Evolutionary conservation across 1,140 invertebrate species (phyloP).

Genomic region (Drosophila hydei): DNA sequence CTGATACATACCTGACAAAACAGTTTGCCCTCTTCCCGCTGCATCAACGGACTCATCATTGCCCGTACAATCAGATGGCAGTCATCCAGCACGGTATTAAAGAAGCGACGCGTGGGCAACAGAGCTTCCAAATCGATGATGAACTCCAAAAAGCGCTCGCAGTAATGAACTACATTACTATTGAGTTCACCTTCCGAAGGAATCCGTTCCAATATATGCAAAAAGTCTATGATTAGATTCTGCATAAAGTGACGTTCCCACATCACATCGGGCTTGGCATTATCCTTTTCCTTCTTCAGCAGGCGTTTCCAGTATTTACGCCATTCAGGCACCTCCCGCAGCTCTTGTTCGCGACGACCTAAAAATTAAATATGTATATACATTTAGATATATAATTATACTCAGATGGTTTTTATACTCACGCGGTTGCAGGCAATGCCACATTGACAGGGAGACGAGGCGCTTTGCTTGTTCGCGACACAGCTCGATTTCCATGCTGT

Average conservation of each 20-base stretch:
- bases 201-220: slow-evolving; percentile 92
- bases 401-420: slow-evolving; percentile 56
- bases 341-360: slow-evolving; percentile 92
- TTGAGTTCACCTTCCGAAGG: slow-evolving; percentile 87
- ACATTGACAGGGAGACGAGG: slow-evolving; percentile 96
- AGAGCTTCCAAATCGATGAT: slow-evolving; percentile 98
- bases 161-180: slow-evolving; percentile 89
- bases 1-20: slow-evolving; percentile 92
- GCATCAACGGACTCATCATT: slow-evolving; percentile 90
- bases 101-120: slow-evolving; percentile 97
- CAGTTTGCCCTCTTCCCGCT: slow-evolving; percentile 93
- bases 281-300: slow-evolving; percentile 88
- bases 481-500: slow-evolving; percentile 97
- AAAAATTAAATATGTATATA: background rate
- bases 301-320: slow-evolving; percentile 96
- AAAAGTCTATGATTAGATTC: slow-evolving; percentile 95
- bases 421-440: slow-evolving; percentile 95
- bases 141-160: slow-evolving; percentile 97
- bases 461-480: slow-evolving; percentile 96
- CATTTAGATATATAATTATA: too few species aligned
- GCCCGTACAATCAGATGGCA: slow-evolving; percentile 96
- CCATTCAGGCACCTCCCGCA: slow-evolving; percentile 94
- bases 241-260: slow-evolving; percentile 96
- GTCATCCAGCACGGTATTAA: slow-evolving; percentile 98
- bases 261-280: slow-evolving; percentile 88